Evolutionary conservation across 2,888 invertebrate genomes (phyloP).

Genomic region (Caradrina clavipalpis): DNA sequence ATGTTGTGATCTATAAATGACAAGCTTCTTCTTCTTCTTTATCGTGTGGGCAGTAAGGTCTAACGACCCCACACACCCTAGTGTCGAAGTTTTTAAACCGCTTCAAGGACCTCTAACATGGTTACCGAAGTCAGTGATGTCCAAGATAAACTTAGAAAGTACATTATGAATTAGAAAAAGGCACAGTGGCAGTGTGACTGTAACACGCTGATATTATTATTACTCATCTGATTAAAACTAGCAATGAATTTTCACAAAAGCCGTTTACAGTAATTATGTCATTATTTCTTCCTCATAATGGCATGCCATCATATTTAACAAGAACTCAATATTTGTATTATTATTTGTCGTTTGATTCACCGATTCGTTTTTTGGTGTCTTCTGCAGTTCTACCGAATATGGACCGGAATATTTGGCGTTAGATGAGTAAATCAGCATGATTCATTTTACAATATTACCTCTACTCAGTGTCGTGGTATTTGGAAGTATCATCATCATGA

Average conservation of each 20-base stretch:
- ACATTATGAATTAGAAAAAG: no score
- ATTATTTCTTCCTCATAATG: background rate
- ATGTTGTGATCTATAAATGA: no score
- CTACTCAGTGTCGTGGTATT: no score
- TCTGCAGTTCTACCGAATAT: slow-evolving; percentile 13
- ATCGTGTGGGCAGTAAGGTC: no score
- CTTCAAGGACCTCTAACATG: no score
- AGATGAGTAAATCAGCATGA: slow-evolving; percentile 32
- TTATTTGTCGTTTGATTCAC: slow-evolving; percentile 7
- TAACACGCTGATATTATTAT: background rate
- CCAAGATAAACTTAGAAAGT: no score
- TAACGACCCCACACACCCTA: no score
- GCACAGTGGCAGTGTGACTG: no score
- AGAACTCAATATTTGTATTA: slow-evolving; percentile 30
- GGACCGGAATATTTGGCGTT: slow-evolving; percentile 17
- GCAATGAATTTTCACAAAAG: background rate
- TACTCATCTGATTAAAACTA: background rate
- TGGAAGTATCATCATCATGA: no score
- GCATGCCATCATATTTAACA: slow-evolving; percentile 11
- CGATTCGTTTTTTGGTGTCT: slow-evolving; percentile 17
- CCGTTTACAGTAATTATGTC: background rate
- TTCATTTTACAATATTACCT: slow-evolving; percentile 21
- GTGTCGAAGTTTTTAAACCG: no score
- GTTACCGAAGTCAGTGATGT: no score
- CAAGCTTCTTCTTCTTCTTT: no score